Conservation (phyloP, 2,113 vertebrate species). For the Syngnathus scovelli region DNA sequence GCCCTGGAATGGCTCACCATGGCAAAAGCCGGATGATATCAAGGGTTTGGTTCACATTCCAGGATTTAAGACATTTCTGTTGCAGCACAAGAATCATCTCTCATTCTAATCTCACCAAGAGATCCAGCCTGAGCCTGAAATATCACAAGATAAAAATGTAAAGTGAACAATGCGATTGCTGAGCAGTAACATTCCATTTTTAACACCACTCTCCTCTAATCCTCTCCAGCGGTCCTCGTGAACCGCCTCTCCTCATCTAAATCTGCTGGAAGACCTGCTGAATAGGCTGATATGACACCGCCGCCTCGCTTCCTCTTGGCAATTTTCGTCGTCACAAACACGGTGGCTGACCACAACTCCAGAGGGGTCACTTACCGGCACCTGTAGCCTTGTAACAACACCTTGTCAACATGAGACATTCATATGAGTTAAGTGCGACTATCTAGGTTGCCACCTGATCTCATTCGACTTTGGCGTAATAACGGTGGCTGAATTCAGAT, state of each 20-base stretch:
- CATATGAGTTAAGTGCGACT: slow-evolving; percentile 36
- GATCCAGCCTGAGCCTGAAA: slow-evolving; percentile 74
- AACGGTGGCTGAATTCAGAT: slow-evolving; percentile 29
- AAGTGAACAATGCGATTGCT: slow-evolving; percentile 75
- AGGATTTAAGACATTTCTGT: slow-evolving; percentile 67
- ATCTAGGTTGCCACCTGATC: slow-evolving; percentile 32
- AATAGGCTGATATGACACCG: slow-evolving; percentile 55
- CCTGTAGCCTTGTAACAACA: slow-evolving; percentile 37
- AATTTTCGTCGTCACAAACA: slow-evolving; percentile 41
- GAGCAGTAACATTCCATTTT: slow-evolving; percentile 70
- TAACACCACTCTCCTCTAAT: slow-evolving; percentile 66
- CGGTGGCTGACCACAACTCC: slow-evolving; percentile 40
- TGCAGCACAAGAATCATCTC: slow-evolving; percentile 65
- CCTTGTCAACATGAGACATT: slow-evolving; percentile 29
- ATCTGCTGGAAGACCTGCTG: slow-evolving; percentile 54
- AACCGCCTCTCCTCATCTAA: slow-evolving; percentile 62
- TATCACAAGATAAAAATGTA: slow-evolving; percentile 77
- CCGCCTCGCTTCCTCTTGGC: slow-evolving; percentile 36
- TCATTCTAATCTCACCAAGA: slow-evolving; percentile 72
- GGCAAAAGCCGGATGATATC: slow-evolving; percentile 45
- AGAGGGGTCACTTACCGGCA: slow-evolving; percentile 17
- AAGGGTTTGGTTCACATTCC: slow-evolving; percentile 64
- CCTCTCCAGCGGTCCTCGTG: slow-evolving; percentile 66
- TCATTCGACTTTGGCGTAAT: slow-evolving; percentile 36
- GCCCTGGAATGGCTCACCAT: slow-evolving; percentile 28